phyloP scores from a whole-genome alignment of 1,140 invertebrate species.

The Camponotus pennsylvanicus region DNA sequence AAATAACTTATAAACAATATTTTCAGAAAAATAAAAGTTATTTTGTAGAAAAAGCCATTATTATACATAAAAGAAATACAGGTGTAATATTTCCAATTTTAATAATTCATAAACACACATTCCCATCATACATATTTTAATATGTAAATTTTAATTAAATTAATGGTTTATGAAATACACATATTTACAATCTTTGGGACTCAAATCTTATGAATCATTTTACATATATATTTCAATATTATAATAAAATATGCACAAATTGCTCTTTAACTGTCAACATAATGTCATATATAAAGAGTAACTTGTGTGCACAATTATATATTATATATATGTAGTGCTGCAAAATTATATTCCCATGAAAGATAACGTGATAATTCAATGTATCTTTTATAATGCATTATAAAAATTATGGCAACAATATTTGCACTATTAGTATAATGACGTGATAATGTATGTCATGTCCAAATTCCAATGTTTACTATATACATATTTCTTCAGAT shows the following conservation, averaged over 20 bases:
- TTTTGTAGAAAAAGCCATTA: background rate
- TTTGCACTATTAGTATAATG: background rate
- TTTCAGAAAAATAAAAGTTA: background rate
- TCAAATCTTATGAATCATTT: conserved; percentile 2
- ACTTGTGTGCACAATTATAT: background rate
- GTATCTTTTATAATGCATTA: background rate
- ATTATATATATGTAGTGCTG: background rate
- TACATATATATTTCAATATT: conserved; percentile 4
- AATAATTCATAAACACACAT: conserved; percentile 59
- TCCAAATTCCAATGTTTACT: conserved; percentile 2
- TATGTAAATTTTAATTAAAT: conserved; percentile 67
- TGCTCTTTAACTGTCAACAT: conserved; percentile 5
- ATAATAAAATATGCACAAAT: conserved; percentile 6
- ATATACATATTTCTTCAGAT: conserved; percentile 4
- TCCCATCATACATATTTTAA: background rate
- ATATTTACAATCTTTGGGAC: conserved; percentile 74
- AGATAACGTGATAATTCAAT: background rate
- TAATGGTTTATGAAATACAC: conserved; percentile 56
- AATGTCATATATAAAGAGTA: background rate
- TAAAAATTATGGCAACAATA: conserved; percentile 12
- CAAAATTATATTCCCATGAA: conserved; percentile 12
- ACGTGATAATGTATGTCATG: background rate
- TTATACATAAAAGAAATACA: conserved; percentile 50
- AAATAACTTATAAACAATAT: conserved; percentile 5
- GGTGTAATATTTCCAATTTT: conserved; percentile 55